These are phyloP conservation scores for Dichetophora obliterata DNA, from an alignment of 2,888 invertebrate species.

Conservation along the genomic window DNA sequence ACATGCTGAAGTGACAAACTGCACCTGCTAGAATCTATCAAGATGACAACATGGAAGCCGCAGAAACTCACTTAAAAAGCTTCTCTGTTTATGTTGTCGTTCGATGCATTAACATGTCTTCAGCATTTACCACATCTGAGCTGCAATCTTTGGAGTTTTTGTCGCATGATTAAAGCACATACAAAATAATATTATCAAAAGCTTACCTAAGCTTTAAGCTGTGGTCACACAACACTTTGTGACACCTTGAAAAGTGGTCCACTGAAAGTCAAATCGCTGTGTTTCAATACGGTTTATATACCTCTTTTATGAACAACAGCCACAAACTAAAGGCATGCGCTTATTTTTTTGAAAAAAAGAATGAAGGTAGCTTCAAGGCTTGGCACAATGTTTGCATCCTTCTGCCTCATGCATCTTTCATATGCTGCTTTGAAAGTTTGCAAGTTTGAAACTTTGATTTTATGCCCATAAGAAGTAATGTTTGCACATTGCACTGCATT, in stretches of 20 bases:
- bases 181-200: neutral
- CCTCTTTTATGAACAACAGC: no score
- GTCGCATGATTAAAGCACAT: neutral
- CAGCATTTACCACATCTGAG: conserved; percentile 3
- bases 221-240: no score
- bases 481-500: conserved; percentile 42
- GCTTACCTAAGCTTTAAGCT: no score
- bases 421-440: neutral
- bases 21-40: neutral
- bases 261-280: no score
- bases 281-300: no score
- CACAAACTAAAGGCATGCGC: no score
- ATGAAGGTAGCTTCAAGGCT: neutral
- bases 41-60: neutral
- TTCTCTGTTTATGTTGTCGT: neutral
- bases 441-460: conserved; percentile 45
- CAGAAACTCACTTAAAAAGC: neutral
- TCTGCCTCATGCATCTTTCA: neutral
- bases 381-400: neutral
- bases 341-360: no score
- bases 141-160: neutral
- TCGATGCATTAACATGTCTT: neutral
- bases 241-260: no score
- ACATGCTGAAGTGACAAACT: conserved; percentile 1
- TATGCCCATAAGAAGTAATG: conserved; percentile 46